Percentiles rank a stretch among this genome's conserved stretches.
phyloP scores from a whole-genome alignment of 2,797 vertebrate species.

The Trichosurus vulpecula region DNA sequence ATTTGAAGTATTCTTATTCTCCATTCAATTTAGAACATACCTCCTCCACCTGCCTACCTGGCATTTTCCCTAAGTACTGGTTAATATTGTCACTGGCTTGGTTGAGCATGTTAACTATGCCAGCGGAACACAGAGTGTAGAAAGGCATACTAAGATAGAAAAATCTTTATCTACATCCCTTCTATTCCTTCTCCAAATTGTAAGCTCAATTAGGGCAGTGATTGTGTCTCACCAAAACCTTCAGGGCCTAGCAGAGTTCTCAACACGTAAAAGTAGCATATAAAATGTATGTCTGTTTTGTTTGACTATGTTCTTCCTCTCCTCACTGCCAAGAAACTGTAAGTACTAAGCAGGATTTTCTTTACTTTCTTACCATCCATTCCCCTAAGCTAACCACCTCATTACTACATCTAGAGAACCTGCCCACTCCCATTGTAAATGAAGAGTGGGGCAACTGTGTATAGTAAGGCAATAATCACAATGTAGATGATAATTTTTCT shows the following conservation, averaged over 20 bases:
- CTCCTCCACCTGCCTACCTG: background rate
- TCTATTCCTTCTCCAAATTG: background rate
- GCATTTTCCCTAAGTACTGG: background rate
- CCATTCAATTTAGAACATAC: background rate
- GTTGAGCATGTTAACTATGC: background rate
- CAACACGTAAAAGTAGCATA: background rate
- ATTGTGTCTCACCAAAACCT: background rate
- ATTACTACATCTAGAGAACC: background rate
- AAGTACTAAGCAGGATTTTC: background rate
- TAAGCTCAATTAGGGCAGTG: background rate
- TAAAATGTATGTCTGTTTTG: background rate
- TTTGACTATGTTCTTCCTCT: background rate
- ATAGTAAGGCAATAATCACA: no score
- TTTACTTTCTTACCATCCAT: background rate
- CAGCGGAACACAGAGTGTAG: background rate
- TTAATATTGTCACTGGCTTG: background rate
- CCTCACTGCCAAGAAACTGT: background rate
- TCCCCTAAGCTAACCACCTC: background rate
- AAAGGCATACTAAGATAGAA: background rate
- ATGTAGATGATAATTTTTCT: no score
- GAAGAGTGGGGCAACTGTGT: background rate
- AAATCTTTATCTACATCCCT: background rate
- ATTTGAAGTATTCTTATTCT: background rate
- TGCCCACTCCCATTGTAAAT: background rate
- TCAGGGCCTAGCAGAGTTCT: background rate